A percentile compares a stretch with the other conserved stretches of the same genome.
Conservation (phyloP, 2,888 invertebrate species). For the Epistrophella euchroma region DNA sequence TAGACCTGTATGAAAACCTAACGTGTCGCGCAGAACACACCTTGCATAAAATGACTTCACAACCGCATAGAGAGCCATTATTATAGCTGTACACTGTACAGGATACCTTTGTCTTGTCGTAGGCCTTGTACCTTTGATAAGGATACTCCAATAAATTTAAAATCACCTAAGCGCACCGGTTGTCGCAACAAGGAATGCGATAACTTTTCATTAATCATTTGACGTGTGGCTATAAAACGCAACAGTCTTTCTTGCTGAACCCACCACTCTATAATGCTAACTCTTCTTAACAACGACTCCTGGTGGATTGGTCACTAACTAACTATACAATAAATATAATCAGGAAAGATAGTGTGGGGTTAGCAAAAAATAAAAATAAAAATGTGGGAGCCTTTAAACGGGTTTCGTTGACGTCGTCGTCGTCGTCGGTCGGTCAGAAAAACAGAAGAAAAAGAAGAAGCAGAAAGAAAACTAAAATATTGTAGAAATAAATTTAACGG, state of each 20-base stretch:
- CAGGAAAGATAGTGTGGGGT: slow-evolving; percentile 48
- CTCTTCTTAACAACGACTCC: slow-evolving; percentile 28
- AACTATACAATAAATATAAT: slow-evolving; percentile 65
- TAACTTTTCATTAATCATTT: slow-evolving; percentile 67
- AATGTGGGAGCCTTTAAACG: slow-evolving; percentile 68
- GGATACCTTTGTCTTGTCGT: slow-evolving; percentile 69
- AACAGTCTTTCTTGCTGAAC: slow-evolving; percentile 46
- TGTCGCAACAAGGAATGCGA: slow-evolving; percentile 72
- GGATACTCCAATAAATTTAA: slow-evolving; percentile 68
- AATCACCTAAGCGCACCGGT: slow-evolving; percentile 72
- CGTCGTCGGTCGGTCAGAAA: not conserved
- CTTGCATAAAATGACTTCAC: slow-evolving; percentile 3
- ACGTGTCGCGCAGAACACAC: slow-evolving; percentile 27
- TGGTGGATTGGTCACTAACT: slow-evolving; percentile 57
- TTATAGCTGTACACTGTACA: slow-evolving; percentile 30
- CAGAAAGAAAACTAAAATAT: slow-evolving; percentile 42
- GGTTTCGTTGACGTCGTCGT: slow-evolving; percentile 14
- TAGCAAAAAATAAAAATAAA: slow-evolving; percentile 23
- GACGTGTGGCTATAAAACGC: slow-evolving; percentile 37
- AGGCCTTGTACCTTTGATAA: slow-evolving; percentile 67
- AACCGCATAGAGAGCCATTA: not conserved
- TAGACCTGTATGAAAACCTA: slow-evolving; percentile 14
- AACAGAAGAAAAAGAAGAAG: not conserved
- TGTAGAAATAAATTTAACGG: slow-evolving; percentile 47
- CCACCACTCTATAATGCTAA: slow-evolving; percentile 4